Base-by-base conservation (phyloP, 2,888 invertebrate genomes). In the Agrotis puta region DNA sequence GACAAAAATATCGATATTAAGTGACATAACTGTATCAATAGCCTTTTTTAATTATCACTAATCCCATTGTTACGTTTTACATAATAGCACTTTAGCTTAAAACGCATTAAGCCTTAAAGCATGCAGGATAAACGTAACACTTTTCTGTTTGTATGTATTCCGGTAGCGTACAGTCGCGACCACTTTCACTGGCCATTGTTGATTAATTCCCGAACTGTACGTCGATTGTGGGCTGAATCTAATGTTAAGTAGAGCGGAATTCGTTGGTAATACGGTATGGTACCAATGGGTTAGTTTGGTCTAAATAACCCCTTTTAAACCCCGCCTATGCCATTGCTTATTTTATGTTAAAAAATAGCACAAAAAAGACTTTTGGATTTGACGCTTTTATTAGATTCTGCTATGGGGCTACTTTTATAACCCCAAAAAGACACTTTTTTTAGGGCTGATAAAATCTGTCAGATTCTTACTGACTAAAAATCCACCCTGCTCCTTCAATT, bases 121-220 rank as follows among this genome's bases (percentile, higher is more conserved):
- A 33, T 27, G 27, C 74, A 80, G 86, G 82, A 87, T 82, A 68
- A 85, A 53, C 73, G 80, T 75, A 80, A 83, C 64, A 75, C 63
- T 64, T 59, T 9, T 79, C 47, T 59, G 43, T 47, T 78, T 27
- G 57, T 72, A 77, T 73, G 53, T 87, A 85, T 87, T 85, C 86
- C 50, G 56, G 39, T 47, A 68, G 64, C 65, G 85, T 85, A 85
- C 83, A 75, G 69, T 84, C 80, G 75, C 78, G 62, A 74, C 71
- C 78, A 93, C 94, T 94, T 94, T 94, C 94, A 92, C 93, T 88
- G 78, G 81, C 85, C 81, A 87, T 89, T 89, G 89, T 81, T 79
- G 76, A 82, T 84, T 84, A 90, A 90, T 90, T 89, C 88, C 88
- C 84, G 90, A 89, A 90, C 88, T 85, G 83, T 73, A 33, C 59